Conservation (phyloP, 2,888 invertebrate genomes). For the Drosophila kanekoi region DNA sequence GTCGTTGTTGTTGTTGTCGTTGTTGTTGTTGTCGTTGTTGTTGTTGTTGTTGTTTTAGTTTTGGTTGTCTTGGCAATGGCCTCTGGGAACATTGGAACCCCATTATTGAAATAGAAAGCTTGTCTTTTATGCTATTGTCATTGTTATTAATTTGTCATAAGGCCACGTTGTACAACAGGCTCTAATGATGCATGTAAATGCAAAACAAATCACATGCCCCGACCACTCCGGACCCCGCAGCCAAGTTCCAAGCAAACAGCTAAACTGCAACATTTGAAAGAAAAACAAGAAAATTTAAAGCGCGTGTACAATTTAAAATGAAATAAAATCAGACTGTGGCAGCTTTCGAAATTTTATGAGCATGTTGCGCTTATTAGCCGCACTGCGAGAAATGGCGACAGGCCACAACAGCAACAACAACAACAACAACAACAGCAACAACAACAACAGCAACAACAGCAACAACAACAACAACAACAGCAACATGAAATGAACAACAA, state of each 20-base stretch:
- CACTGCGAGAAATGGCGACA: constrained; percentile 79
- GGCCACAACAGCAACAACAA: constrained; percentile 58
- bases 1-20: constrained; percentile 20
- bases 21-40: constrained; percentile 21
- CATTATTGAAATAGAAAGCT: constrained; percentile 73
- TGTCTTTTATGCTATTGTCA: constrained; percentile 50
- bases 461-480: no score
- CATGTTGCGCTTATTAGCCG: constrained; percentile 77
- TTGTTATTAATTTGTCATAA: constrained; percentile 73
- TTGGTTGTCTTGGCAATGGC: constrained; percentile 42
- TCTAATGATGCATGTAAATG: constrained; percentile 77
- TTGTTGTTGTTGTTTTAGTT: constrained; percentile 23
- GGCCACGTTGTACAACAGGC: constrained; percentile 55
- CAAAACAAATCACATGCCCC: constrained; percentile 42
- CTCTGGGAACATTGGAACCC: constrained; percentile 31
- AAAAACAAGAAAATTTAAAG: constrained; percentile 32
- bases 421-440: constrained; percentile 42
- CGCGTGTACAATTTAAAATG: constrained; percentile 72
- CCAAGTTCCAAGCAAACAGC: constrained; percentile 6
- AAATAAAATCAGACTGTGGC: constrained; percentile 69
- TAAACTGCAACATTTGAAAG: constrained; percentile 35
- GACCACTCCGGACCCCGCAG: constrained; percentile 1
- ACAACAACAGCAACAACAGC: no score
- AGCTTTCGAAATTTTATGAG: constrained; percentile 79
- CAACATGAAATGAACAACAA: constrained; percentile 39